Percentiles rank a stretch among this genome's conserved stretches.
Evolutionary conservation across 1,140 invertebrate species (phyloP).

Genomic region (Pseudomyrmex cubaensis): DNA sequence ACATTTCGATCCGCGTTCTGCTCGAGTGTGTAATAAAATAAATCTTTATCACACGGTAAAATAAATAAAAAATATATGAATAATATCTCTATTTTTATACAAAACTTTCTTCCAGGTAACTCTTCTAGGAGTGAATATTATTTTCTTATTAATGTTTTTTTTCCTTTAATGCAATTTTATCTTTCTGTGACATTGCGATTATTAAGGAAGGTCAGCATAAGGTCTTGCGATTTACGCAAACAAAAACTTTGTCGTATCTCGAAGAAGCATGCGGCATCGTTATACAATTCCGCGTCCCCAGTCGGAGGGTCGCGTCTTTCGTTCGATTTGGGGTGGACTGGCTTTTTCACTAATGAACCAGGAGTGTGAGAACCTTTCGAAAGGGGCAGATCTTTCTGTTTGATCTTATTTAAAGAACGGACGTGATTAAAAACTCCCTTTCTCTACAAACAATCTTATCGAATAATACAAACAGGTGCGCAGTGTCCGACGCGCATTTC

Average conservation of each 20-base stretch:
- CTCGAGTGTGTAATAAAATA: not conserved
- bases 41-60: not conserved
- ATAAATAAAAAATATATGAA: not conserved
- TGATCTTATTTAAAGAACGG: conserved; percentile 52
- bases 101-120: not conserved
- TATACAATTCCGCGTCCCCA: conserved; percentile 57
- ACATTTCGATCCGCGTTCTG: not conserved
- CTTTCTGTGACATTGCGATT: conserved; percentile 5
- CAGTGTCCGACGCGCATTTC: not conserved
- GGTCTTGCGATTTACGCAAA: conserved; percentile 63
- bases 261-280: conserved; percentile 51
- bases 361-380: conserved; percentile 61
- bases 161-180: conserved; percentile 15
- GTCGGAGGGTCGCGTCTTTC: conserved; percentile 42
- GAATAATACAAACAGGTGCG: not conserved
- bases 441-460: conserved; percentile 19
- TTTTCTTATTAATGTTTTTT: conserved; percentile 3
- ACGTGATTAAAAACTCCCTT: not conserved
- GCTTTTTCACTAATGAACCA: conserved; percentile 70
- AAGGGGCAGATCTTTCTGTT: conserved; percentile 48
- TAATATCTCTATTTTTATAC: not conserved
- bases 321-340: conserved; percentile 46
- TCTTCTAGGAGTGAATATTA: not conserved
- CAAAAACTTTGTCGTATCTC: conserved; percentile 69
- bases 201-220: conserved; percentile 16